Base-by-base conservation (phyloP, 2,797 vertebrate genomes). In the Rhadinocentrus ornatus region DNA sequence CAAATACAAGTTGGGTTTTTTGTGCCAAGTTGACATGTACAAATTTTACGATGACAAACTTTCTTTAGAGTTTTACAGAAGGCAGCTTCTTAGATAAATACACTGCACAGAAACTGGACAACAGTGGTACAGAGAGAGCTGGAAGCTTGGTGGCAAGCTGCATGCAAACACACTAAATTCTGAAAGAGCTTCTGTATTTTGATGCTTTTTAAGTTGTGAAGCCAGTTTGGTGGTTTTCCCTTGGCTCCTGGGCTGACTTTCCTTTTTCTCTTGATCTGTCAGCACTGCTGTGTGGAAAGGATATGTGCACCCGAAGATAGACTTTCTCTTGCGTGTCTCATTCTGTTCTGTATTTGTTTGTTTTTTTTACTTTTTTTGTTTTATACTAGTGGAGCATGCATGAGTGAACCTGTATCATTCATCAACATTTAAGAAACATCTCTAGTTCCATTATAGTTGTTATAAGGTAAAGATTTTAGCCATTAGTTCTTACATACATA, bases 191-290 rank as follows among this genome's bases (percentile, higher is more conserved):
- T 50, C 50, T 59, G 34, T 65, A 26, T 71, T 76, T 64, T 67
- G 29, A 56, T 74, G 66, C 58, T 71, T 80, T 72, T 75, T 18
- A 69, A 80, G 58, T 55, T 50, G 10, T 71, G 66, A 41, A 74
- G 60, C 41, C 60, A 70, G 22, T 61, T 79, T 62, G 57, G 48
- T 73, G 56, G 39, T 66, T 80, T 80, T 84, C 61, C 53, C 68
- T 53, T 53, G 12, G 31, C 59, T 79, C n/a, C 35, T 26, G 13
- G 46, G 31, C 74, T 75, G 31, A 20, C 24, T 39, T n/a, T 76
- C 39, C 13, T 72, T 69, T 65, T 82, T 61, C 41, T 44, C 41
- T 67, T 68, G 22, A 66, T 71, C 72, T 77, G 50, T 76, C 80
- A 83, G 34, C 66, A 26, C 67, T 71, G 35, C 71, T 80, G 44